A percentile compares a stretch with the other conserved stretches of the same genome.
Conservation (phyloP, 2,888 invertebrate species). For the Opisthograptis luteolata region DNA sequence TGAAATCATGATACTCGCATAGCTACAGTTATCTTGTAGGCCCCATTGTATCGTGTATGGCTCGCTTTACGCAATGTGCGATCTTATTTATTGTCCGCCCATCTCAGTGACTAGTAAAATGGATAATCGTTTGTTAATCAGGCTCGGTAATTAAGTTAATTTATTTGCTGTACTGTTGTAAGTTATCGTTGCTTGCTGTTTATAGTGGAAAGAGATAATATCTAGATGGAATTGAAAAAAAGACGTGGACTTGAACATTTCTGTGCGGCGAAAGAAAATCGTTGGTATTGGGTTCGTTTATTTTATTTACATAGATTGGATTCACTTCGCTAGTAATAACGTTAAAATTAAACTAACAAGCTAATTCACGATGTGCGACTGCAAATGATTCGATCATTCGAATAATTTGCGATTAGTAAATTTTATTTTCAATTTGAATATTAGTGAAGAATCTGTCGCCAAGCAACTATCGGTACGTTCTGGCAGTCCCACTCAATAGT, state of each 20-base stretch:
- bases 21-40: slow-evolving; percentile 4
- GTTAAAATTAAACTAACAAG: too few species aligned
- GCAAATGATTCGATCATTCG: too few species aligned
- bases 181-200: slow-evolving; percentile 36
- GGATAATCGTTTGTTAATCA: slow-evolving; percentile 66
- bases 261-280: background rate
- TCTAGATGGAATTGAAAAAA: slow-evolving; percentile 27
- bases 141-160: slow-evolving; percentile 60
- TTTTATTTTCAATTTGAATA: too few species aligned
- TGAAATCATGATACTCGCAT: too few species aligned
- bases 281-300: background rate
- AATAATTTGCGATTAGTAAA: too few species aligned
- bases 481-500: too few species aligned
- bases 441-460: too few species aligned
- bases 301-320: background rate
- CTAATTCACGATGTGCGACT: too few species aligned
- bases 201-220: slow-evolving; percentile 35
- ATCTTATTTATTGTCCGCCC: slow-evolving; percentile 52
- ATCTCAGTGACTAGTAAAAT: slow-evolving; percentile 48
- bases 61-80: slow-evolving; percentile 55
- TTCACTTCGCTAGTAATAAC: background rate
- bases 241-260: slow-evolving; percentile 32
- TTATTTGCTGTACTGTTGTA: slow-evolving; percentile 41
- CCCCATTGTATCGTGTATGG: background rate
- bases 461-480: too few species aligned